Evolutionary conservation across 2,797 vertebrate genomes (phyloP), one percentile per base, ranked within the genome.

Genomic region (Cirrhinus molitorella): DNA sequence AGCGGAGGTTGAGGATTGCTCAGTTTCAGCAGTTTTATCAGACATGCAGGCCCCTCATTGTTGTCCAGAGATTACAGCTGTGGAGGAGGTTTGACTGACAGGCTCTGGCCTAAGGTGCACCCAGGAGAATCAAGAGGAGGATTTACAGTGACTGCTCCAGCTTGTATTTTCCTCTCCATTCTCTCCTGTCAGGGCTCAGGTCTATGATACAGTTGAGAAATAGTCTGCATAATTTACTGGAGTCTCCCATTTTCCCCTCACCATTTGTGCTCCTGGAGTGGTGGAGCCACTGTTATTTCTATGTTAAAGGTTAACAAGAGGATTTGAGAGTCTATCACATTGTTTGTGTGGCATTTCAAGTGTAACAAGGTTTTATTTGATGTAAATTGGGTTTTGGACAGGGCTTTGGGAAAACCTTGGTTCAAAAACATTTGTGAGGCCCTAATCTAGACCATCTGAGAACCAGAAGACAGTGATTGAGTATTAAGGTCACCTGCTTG

Each of bases 171-270:
- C 93, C 89, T 90, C 91, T 94, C 91, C 91, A 91, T 92, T 92
- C 92, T 93, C 92, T 92, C 91, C 87, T 89, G 90, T 91, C 92
- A 92, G 92, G 90, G 92, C 92, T 92, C 86, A 88, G 91, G 92
- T 91, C 91, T 92, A 91, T 91, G 90, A 91, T 63, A 88, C 89
- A 87, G 89, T 87, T 88, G 92, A 93, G 93, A 93, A 92, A 37
- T 23, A 51, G 90, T 89, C 91, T 93, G 92, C 92, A 93, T 95
- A 93, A 95, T 95, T 95, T 92, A 95, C 93, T 90, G 91, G 91
- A 92, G 72, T 91, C 91, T 88, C 90, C 86, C 89, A 85, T 89
- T 91, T 90, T 40, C 89, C 91, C 92, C 66, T 83, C 67, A 72
- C 71, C 81, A n/a, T 79, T 59, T 59, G 81, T 63, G 21, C 66